A percentile compares a stretch with the other conserved stretches of the same genome.
Evolutionary conservation across 2,113 vertebrate species (phyloP).

Genomic region (Elephantulus edwardii): DNA sequence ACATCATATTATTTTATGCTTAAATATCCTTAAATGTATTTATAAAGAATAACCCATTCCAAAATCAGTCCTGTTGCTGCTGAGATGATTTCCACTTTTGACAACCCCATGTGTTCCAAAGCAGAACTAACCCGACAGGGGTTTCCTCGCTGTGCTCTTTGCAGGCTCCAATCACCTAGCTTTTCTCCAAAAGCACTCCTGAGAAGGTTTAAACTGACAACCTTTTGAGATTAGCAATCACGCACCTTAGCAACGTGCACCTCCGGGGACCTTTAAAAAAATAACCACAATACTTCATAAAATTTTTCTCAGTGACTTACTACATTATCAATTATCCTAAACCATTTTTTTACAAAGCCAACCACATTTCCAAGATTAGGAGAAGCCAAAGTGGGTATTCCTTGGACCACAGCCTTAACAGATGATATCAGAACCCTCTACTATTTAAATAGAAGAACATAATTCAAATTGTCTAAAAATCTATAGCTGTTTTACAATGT

Average conservation of each 20-base stretch:
- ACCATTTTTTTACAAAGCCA: neutral
- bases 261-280: neutral
- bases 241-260: neutral
- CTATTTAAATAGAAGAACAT: neutral
- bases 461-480: constrained; percentile 3
- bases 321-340: neutral
- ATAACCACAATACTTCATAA: neutral
- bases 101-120: neutral
- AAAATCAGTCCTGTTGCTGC: neutral
- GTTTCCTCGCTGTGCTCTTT: neutral
- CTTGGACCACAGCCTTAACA: neutral
- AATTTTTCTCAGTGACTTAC: neutral
- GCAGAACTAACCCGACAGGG: neutral
- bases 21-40: neutral
- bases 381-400: neutral
- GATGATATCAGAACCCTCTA: neutral
- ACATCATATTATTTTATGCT: neutral
- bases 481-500: neutral
- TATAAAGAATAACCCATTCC: neutral
- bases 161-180: neutral
- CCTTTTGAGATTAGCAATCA: neutral
- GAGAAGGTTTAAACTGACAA: neutral
- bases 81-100: neutral
- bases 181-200: neutral
- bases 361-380: neutral